Conservation (phyloP, 2,113 vertebrate species). For the Poeciliopsis turrubarensis region DNA sequence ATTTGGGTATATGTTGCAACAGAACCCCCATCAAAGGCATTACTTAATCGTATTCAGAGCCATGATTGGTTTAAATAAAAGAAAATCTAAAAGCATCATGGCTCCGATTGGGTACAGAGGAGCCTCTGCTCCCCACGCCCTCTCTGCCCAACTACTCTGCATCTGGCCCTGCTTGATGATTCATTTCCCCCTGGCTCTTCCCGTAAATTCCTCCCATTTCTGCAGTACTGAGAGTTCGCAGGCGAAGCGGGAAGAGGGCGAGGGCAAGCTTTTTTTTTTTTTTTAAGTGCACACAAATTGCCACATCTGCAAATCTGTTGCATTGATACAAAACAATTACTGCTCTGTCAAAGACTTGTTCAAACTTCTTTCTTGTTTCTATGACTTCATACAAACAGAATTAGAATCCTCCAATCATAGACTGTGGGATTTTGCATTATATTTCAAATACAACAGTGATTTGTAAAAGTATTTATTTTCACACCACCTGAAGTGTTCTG, state of each 20-base stretch:
- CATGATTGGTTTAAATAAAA: conserved; percentile 23
- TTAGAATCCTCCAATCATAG: background rate
- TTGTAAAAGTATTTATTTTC: too few relatives aligned
- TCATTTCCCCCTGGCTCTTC: conserved; percentile 63
- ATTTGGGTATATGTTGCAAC: background rate
- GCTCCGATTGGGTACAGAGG: conserved; percentile 50
- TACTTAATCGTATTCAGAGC: too few relatives aligned
- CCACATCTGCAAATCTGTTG: conserved; percentile 28
- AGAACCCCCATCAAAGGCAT: background rate
- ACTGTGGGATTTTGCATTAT: background rate
- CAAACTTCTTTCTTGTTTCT: background rate
- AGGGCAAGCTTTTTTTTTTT: background rate
- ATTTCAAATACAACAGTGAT: background rate
- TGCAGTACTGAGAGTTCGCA: conserved; percentile 31
- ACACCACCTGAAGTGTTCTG: too few relatives aligned
- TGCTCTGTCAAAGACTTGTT: background rate
- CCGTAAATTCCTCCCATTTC: conserved; percentile 51
- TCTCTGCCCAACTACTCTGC: conserved; percentile 40
- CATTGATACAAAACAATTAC: background rate
- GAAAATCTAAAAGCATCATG: conserved; percentile 10
- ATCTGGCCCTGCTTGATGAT: conserved; percentile 52
- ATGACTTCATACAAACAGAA: background rate
- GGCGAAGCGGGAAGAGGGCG: conserved; percentile 30
- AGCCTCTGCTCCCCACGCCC: conserved; percentile 39
- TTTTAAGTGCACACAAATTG: conserved; percentile 2